Evolutionary conservation across 53 echinoderm and acorn worm species (phyloP), one percentile per base, ranked within the genome.

Genomic region (Temnopleurus reevesii): DNA sequence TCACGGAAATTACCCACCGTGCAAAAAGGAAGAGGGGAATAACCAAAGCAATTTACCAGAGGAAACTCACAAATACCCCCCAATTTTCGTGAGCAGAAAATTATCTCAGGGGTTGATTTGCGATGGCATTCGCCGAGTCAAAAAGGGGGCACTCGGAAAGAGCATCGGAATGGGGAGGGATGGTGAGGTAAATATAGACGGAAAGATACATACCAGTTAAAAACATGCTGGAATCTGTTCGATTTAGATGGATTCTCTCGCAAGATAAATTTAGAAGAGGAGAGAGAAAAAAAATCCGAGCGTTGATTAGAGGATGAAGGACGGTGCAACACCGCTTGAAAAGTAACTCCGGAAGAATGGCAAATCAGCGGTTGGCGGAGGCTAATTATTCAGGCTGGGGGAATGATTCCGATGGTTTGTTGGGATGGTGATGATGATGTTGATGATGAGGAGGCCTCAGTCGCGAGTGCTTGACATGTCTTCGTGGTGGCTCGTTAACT

Each of bases 61-160:
- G 86, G 86, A 86, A 86, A 86, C 86, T 45, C 86, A 63, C 64
- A 86, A 86, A 86, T 86, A 86, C 86, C 83, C 86, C 83, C 86
- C 28, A 46, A 26, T 86, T 86, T 63, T 86, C 86, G 63, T 86
- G 86, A 28, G 44, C 64, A 45, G 23, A 46, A 61, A 86, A 63
- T 86, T 86, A 86, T 63, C 29, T 86, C 44, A 86, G 26, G 13
- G 30, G 19, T 43, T 83, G 83, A 83, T 83, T 83, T 57, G 83
- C 56, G 41, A 19, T 83, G 83, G 56, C 58, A 83, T 57, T 81
- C 31, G 77, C 45, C 21, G 53, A 3, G 77, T 38, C n/a, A 53
- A 46, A 46, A 56, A 38, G 36, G 35, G 51, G 53, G 54, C 36
- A 34, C 36, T 36, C 30, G 61, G 60, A 61, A 29, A 61, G 41